Base-by-base conservation (phyloP, 1,140 invertebrate genomes). In the Zaprionus africanus region DNA sequence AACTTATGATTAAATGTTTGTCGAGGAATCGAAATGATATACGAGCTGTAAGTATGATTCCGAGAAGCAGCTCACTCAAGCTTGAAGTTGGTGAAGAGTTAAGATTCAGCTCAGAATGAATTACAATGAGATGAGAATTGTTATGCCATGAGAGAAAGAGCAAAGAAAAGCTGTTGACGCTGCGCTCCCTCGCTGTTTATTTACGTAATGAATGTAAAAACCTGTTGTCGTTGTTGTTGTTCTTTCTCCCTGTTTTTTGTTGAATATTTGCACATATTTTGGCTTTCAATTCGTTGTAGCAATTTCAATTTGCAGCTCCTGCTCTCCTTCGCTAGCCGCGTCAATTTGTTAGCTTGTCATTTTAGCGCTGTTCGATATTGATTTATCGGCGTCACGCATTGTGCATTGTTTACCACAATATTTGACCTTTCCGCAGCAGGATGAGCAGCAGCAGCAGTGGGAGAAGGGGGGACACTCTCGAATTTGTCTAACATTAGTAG, bases 131-230 rank as follows among this genome's bases (percentile, higher is more conserved):
- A 3, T 17, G 7, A 17, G 5, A 38, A 12, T 38, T 38, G 36
- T 15, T 38, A 38, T 38, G 13, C 36, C 36, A 38, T 1, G 4
- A 9, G 9, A 34, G 31, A 9, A 11, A 34, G 31, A 34, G 31
- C 3, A 34, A 9, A 11, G 0, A 11, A 11, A 34, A n/a, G 38
- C 38, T 41, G 13, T 41, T 41, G 38, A 41, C 1, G 38, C 15
- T 41, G 4, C n/a, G 7, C 2, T 49, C 31, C 24, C 53, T 53
- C 41, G 54, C 19, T 59, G 41, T 76, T 81, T 85, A 65, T 86
- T 81, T 86, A 83, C 76, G 60, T 76, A 86, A 82, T 85, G 76
- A 86, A 85, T 63, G 79, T 64, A 67, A 58, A 85, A 86, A 86
- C 71, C 79, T 80, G 69, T 87, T 46, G 38, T 43, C 13, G n/a